These are phyloP conservation scores for Chrysolina americana DNA, from an alignment of 2,888 invertebrate species.

Conservation along the genomic window DNA sequence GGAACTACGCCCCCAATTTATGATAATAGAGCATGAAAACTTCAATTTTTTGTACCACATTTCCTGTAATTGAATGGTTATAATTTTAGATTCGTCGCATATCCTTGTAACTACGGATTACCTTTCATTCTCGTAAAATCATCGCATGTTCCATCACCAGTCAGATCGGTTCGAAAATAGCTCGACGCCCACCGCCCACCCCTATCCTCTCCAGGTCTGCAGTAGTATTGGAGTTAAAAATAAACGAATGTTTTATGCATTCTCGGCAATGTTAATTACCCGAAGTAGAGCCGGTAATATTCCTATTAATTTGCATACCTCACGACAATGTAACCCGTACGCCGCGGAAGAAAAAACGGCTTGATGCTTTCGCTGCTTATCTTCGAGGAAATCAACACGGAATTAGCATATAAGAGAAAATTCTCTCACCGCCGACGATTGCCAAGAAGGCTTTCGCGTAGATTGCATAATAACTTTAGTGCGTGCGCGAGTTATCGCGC, in stretches of 20 bases:
- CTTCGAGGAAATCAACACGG: conserved; percentile 37
- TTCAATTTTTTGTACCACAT: no score
- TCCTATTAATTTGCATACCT: conserved; percentile 36
- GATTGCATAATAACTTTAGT: conserved; percentile 16
- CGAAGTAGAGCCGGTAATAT: conserved; percentile 36
- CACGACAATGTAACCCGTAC: conserved; percentile 25
- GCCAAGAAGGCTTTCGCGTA: conserved; percentile 4
- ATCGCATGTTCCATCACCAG: conserved; percentile 8
- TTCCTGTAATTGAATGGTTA: no score
- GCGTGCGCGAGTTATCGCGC: conserved; percentile 8
- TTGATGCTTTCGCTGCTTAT: conserved; percentile 26
- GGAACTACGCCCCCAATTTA: no score
- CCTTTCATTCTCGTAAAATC: background rate
- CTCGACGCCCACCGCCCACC: conserved; percentile 2
- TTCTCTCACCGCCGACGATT: conserved; percentile 15
- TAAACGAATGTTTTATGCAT: conserved; percentile 36
- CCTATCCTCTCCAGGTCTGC: conserved; percentile 2
- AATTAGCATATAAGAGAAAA: conserved; percentile 47
- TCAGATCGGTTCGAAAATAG: background rate
- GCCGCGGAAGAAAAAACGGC: conserved; percentile 22
- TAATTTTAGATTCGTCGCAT: background rate
- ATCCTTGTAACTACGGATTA: background rate
- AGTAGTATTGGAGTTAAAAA: conserved; percentile 28
- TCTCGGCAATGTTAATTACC: conserved; percentile 33
- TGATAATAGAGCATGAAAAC: no score